Evolutionary conservation across 2,113 vertebrate genomes (phyloP).

Genomic region (Condylura cristata): DNA sequence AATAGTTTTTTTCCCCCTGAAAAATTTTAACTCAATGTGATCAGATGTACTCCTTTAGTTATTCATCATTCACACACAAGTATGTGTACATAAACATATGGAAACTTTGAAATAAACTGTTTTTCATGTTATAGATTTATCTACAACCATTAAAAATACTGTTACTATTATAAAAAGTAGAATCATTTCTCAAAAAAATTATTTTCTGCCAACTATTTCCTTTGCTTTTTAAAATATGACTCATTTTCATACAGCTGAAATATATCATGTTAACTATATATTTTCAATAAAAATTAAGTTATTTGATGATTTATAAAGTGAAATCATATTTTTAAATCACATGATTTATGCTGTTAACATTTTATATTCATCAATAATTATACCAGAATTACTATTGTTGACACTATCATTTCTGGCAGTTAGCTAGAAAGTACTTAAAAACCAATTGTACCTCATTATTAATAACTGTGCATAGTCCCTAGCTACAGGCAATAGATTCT

Average conservation of each 20-base stretch:
- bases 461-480: neutral
- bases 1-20: conserved; percentile 78
- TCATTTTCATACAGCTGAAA: neutral
- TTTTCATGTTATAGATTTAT: conserved; percentile 64
- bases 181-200: neutral
- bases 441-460: neutral
- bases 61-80: conserved; percentile 67
- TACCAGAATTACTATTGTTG: neutral
- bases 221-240: neutral
- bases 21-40: conserved; percentile 75
- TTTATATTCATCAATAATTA: neutral
- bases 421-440: neutral
- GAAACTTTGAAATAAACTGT: conserved; percentile 59
- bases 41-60: conserved; percentile 67
- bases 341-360: neutral
- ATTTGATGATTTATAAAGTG: neutral
- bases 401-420: neutral
- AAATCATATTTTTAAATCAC: neutral
- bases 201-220: neutral
- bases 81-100: conserved; percentile 71
- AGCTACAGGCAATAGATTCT: neutral
- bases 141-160: conserved; percentile 33
- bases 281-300: neutral
- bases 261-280: neutral
- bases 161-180: conserved; percentile 42